These are phyloP conservation scores for Acanthosepion lycidas DNA, from an alignment of 2,888 invertebrate species.

Conservation along the genomic window DNA sequence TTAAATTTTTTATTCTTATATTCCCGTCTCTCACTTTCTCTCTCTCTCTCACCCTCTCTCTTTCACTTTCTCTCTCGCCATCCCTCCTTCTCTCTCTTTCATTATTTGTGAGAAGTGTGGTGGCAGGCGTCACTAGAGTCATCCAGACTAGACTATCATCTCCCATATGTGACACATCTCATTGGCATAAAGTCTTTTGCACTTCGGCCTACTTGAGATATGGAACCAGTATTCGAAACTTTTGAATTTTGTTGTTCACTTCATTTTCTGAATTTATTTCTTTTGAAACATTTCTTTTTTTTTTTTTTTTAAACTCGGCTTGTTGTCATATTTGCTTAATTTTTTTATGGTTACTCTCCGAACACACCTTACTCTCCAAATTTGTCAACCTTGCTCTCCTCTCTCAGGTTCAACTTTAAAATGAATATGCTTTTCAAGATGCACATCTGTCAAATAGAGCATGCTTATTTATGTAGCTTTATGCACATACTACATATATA, in stretches of 20 bases:
- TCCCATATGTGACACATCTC: background rate
- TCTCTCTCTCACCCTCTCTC: background rate
- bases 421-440: background rate
- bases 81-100: background rate
- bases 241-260: background rate
- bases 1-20: too few relatives aligned
- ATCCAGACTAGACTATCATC: background rate
- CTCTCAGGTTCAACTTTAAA: background rate
- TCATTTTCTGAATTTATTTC: background rate
- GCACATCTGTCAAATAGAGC: background rate
- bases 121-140: conserved; percentile 33
- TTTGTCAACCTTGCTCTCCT: background rate
- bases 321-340: background rate
- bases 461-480: background rate
- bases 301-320: background rate
- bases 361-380: background rate
- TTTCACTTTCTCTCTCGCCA: background rate
- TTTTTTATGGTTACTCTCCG: background rate
- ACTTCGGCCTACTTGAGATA: conserved; percentile 14
- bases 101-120: background rate
- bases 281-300: background rate
- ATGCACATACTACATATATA: background rate
- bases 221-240: background rate
- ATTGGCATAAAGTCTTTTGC: conserved; percentile 15
- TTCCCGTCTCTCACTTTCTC: background rate